These are phyloP conservation scores for Asteroscopus sphinx DNA, from an alignment of 2,888 invertebrate genomes.

Conservation along the genomic window DNA sequence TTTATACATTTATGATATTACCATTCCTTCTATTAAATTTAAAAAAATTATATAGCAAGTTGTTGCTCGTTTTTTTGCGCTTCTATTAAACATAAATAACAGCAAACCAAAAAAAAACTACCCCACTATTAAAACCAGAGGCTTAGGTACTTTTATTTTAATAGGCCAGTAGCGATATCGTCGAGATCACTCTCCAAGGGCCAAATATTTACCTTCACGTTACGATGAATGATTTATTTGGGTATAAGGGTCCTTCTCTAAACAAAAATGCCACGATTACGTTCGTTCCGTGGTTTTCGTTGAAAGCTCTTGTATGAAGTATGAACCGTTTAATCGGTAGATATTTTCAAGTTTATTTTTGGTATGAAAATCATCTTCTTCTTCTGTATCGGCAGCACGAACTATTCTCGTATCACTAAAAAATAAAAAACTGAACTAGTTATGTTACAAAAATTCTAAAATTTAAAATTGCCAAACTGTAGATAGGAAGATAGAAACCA, in stretches of 20 bases:
- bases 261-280: slow-evolving; percentile 55
- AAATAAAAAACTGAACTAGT: no score
- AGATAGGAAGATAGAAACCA: no score
- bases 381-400: no score
- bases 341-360: slow-evolving; percentile 5
- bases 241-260: slow-evolving; percentile 45
- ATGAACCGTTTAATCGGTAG: slow-evolving; percentile 13
- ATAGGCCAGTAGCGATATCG: slow-evolving; percentile 26
- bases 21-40: no score
- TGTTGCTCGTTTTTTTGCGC: no score
- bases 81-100: background rate
- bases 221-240: slow-evolving; percentile 62
- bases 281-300: slow-evolving; percentile 34
- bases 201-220: slow-evolving; percentile 59
- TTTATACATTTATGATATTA: no score
- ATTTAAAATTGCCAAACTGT: no score
- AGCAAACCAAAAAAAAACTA: background rate
- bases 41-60: no score
- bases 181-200: slow-evolving; percentile 28
- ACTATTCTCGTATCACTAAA: no score
- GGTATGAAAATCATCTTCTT: no score
- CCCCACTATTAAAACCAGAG: background rate
- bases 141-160: slow-evolving; percentile 31
- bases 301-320: slow-evolving; percentile 25
- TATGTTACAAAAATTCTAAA: no score